Evolutionary conservation across 2,888 invertebrate genomes (phyloP).

Genomic region (Morpho deidamia): DNA sequence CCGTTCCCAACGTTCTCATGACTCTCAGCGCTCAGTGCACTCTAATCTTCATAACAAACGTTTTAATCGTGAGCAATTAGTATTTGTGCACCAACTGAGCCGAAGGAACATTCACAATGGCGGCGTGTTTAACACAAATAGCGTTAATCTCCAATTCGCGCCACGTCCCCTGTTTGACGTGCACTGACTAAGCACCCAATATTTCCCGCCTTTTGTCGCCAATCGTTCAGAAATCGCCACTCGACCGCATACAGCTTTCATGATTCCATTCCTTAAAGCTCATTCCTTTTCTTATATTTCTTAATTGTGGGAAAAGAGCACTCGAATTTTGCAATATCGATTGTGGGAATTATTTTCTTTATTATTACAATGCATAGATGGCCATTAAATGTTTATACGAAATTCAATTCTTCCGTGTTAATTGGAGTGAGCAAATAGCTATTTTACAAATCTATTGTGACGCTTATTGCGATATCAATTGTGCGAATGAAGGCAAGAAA

Average conservation of each 20-base stretch:
- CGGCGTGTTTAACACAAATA: constrained; percentile 66
- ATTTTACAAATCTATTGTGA: background rate
- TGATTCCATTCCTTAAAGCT: constrained; percentile 24
- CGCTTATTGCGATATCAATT: too few species aligned
- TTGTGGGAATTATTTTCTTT: constrained; percentile 57
- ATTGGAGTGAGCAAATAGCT: constrained; percentile 29
- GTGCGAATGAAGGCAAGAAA: too few species aligned
- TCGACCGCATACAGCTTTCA: constrained; percentile 42
- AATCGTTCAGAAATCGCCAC: constrained; percentile 54
- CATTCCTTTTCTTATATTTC: constrained; percentile 40
- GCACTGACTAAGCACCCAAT: constrained; percentile 59
- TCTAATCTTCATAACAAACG: constrained; percentile 39
- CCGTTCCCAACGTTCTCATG: constrained; percentile 24
- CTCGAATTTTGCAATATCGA: constrained; percentile 51
- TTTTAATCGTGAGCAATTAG: constrained; percentile 37
- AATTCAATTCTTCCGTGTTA: constrained; percentile 45
- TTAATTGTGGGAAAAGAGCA: constrained; percentile 68
- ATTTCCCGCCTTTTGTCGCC: constrained; percentile 51
- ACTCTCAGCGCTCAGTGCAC: constrained; percentile 32
- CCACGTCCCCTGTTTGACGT: constrained; percentile 52
- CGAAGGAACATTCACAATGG: constrained; percentile 51
- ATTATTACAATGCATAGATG: constrained; percentile 30
- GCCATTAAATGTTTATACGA: constrained; percentile 47
- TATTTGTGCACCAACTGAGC: constrained; percentile 35
- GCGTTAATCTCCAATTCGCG: constrained; percentile 56